Base-by-base conservation (phyloP, 2,113 vertebrate species). In the Pseudolaguvia tuberculata region DNA sequence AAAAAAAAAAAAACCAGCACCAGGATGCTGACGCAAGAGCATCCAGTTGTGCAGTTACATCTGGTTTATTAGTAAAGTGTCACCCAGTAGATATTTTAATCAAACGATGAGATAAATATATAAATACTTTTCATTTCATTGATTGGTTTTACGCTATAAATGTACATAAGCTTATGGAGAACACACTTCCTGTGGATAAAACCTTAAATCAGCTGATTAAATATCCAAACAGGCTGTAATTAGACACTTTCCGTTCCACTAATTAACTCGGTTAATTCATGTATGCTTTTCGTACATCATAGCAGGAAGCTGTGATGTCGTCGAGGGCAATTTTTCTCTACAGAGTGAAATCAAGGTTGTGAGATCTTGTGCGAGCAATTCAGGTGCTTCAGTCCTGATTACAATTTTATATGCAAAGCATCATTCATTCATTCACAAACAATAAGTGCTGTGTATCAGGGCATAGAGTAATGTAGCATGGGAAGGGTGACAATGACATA, bases 211-310 rank as follows among this genome's bases (percentile, higher is more conserved):
- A 57, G 47, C 12, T 11, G 31, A 58, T 61, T 56, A 70, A 57
- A 76, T 69, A 48, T 56, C 23, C 13, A 39, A 66, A 52, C 50
- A 27, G 68, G 47, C 48, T 59, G 67, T 53, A 62, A 76, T 62
- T 70, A 70, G 31, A 76, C 56, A 21, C 75, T 70, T 70, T 61
- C 65, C 57, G 65, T 69, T 57, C 27, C 53, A 29, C 75, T 76
- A 70, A 76, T 76, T 70, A 76, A 27, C 52, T 53, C 65, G 20
- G 65, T 56, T 76, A 61, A 69, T 69, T 76, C 75, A 76, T 74
- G 72, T 20, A 7, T 42, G 74, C 42, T 42, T 62, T 76, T 76
- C 53, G 66, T 53, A 45, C 39, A 56, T 70, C 67, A 70, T 56
- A 61, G 75, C 56, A 53, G 21, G 47, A 39, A 21, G 25, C 56